Conservation (phyloP, 2,888 invertebrate species). For the Tenthredo notha region DNA sequence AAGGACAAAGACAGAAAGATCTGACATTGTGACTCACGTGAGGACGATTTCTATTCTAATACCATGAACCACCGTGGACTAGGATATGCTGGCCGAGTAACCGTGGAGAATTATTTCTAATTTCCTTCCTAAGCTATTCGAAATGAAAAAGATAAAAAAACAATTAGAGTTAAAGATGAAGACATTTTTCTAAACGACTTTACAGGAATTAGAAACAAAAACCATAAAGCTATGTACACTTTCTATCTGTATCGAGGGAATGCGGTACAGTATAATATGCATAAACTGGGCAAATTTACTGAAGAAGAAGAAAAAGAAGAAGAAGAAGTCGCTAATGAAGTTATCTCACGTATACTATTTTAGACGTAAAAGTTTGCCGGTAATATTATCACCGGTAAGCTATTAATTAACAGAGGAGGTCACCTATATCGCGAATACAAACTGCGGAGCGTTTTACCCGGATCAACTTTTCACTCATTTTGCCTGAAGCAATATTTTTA, state of each 20-base stretch:
- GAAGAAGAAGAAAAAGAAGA: background rate
- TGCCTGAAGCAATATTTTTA: conserved; percentile 34
- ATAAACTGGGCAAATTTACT: background rate
- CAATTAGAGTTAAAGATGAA: background rate
- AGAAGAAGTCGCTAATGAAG: conserved; percentile 43
- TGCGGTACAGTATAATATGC: background rate
- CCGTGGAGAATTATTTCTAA: conserved; percentile 11
- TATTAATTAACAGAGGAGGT: conserved; percentile 75
- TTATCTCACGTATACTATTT: conserved; percentile 28
- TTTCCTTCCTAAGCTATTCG: background rate
- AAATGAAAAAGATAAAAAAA: background rate
- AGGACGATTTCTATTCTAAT: conserved; percentile 52
- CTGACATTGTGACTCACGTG: conserved; percentile 50
- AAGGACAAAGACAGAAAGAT: conserved; percentile 48
- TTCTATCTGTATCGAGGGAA: conserved; percentile 31
- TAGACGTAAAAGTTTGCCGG: conserved; percentile 48
- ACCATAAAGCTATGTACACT: background rate
- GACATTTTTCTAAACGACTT: conserved; percentile 34
- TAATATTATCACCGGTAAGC: conserved; percentile 57
- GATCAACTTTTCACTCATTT: conserved; percentile 59
- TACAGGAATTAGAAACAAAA: background rate
- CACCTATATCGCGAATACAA: conserved; percentile 71
- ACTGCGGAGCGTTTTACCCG: conserved; percentile 61
- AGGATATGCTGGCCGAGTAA: conserved; percentile 4
- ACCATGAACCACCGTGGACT: conserved; percentile 13